Evolutionary conservation across 2,888 invertebrate species (phyloP).

Genomic region (Heteromyza rotundicornis): DNA sequence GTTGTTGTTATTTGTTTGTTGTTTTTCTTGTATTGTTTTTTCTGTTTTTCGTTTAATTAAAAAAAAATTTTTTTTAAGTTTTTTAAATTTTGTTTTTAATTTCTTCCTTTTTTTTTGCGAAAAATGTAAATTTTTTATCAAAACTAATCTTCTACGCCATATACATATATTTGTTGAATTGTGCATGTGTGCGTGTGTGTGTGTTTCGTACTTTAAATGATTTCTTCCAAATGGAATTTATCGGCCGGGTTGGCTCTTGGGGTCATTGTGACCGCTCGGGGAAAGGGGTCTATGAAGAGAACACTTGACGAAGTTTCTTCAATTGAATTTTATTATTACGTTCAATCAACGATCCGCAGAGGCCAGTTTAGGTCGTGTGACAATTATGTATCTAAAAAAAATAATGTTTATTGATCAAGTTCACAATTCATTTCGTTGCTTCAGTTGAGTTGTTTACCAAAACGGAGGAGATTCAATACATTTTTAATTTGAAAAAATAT

Average conservation of each 20-base stretch:
- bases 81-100: too few relatives aligned
- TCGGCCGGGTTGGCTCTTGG: not conserved
- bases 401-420: constrained; percentile 23
- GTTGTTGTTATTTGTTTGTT: not conserved
- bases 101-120: not conserved
- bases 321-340: constrained; percentile 59
- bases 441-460: too few relatives aligned
- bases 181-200: not conserved
- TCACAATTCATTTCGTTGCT: too few relatives aligned
- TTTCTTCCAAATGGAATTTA: not conserved
- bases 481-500: too few relatives aligned
- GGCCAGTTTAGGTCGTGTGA: constrained; percentile 63
- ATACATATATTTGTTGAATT: not conserved
- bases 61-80: too few relatives aligned
- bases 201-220: not conserved
- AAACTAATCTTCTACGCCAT: too few relatives aligned
- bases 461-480: too few relatives aligned
- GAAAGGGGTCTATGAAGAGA: too few relatives aligned
- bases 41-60: too few relatives aligned
- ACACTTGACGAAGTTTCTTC: constrained; percentile 28
- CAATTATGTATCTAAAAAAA: constrained; percentile 54
- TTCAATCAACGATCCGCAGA: constrained; percentile 62
- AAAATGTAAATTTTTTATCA: not conserved
- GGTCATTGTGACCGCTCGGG: not conserved
- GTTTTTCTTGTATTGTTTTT: not conserved